Percentiles rank a stretch among this genome's conserved stretches.
Conservation (phyloP, 2,888 invertebrate species). For the Drosophila pegasa region DNA sequence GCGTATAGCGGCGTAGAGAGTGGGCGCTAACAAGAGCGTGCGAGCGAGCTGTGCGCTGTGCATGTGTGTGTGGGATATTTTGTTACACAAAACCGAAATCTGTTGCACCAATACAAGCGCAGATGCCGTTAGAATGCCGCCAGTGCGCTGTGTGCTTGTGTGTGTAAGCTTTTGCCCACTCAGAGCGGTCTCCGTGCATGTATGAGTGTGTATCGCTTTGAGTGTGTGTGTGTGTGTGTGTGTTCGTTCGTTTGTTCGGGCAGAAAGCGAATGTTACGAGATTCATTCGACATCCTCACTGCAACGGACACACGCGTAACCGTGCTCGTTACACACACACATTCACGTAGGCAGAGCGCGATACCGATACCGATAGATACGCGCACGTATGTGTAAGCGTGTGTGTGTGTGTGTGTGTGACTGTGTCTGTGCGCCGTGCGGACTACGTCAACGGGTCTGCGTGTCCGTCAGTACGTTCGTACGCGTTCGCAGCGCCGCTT, state of each 20-base stretch:
- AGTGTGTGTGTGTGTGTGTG: conserved; percentile 20
- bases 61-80: conserved; percentile 68
- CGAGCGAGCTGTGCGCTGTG: conserved; percentile 4
- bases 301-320: conserved; percentile 42
- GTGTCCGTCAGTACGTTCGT: conserved; percentile 80
- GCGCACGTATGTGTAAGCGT: conserved; percentile 27
- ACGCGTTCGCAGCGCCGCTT: conserved; percentile 80
- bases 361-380: conserved; percentile 64
- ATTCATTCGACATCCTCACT: conserved; percentile 65
- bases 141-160: conserved; percentile 22
- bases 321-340: conserved; percentile 12
- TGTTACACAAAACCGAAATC: conserved; percentile 77
- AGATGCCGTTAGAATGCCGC: conserved; percentile 63
- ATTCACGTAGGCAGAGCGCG: conserved; percentile 39
- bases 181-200: conserved; percentile 18
- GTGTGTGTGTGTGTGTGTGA: conserved; percentile 33
- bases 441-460: conserved; percentile 75
- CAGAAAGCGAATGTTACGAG: conserved; percentile 48
- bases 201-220: conserved; percentile 18
- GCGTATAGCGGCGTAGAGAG: conserved; percentile 25
- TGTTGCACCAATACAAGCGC: conserved; percentile 58
- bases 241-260: conserved; percentile 32
- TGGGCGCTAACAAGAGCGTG: conserved; percentile 13
- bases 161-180: conserved; percentile 49
- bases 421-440: conserved; percentile 49